phyloP scores from a whole-genome alignment of 1,140 invertebrate genomes.

The Dendrolimus kikuchii region DNA sequence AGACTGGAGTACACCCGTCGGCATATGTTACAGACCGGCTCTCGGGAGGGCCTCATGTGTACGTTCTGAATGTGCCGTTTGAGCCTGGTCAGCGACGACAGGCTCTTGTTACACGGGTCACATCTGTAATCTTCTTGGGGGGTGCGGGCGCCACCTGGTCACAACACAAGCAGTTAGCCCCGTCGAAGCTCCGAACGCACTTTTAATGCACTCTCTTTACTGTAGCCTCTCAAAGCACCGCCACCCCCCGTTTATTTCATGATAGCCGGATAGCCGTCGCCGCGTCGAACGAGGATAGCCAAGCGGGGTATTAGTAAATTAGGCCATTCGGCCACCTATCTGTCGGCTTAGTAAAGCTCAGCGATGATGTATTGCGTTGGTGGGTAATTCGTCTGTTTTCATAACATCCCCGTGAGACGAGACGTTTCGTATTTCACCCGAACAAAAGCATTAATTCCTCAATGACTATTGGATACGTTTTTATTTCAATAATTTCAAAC shows the following conservation, averaged over 20 bases:
- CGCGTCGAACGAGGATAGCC: conserved; percentile 43
- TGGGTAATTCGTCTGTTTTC: conserved; percentile 24
- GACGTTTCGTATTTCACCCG: conserved; percentile 43
- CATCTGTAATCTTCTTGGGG: conserved; percentile 86
- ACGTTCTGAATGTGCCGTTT: conserved; percentile 91
- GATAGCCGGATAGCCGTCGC: conserved; percentile 47
- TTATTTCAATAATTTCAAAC: conserved; percentile 49
- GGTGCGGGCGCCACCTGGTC: conserved; percentile 71
- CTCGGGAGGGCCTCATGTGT: conserved; percentile 87
- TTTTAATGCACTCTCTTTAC: conserved; percentile 68
- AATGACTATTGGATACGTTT: conserved; percentile 43
- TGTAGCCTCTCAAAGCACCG: conserved; percentile 66
- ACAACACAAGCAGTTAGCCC: conserved; percentile 70
- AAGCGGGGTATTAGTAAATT: conserved; percentile 56
- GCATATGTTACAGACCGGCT: conserved; percentile 91
- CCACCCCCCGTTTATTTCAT: conserved; percentile 58
- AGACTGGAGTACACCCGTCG: conserved; percentile 90
- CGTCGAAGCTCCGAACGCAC: conserved; percentile 67
- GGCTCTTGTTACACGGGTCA: conserved; percentile 90
- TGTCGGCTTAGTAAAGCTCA: conserved; percentile 43
- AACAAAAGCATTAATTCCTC: conserved; percentile 56
- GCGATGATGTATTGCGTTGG: conserved; percentile 34
- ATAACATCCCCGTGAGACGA: conserved; percentile 15
- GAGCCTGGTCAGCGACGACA: conserved; percentile 86
- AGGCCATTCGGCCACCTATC: conserved; percentile 39